These are phyloP conservation scores for Corydoras maculifer DNA, from an alignment of 2,113 vertebrate genomes.

Conservation along the genomic window DNA sequence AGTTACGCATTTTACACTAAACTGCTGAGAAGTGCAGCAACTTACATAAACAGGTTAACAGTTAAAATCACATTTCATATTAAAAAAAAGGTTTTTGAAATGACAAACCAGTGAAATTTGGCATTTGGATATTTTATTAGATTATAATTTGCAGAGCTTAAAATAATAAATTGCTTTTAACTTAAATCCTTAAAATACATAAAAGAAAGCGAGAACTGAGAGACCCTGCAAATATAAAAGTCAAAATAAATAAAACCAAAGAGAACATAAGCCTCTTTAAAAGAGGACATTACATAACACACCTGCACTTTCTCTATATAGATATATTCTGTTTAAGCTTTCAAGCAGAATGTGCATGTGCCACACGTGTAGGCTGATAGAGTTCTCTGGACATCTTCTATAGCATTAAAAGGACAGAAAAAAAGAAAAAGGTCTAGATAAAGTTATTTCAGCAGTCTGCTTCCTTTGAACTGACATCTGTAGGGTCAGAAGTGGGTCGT, in stretches of 20 bases:
- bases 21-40: too few species aligned
- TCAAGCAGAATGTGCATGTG: slow-evolving; percentile 65
- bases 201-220: slow-evolving; percentile 75
- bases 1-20: too few species aligned
- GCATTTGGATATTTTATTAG: slow-evolving; percentile 74
- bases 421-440: slow-evolving; percentile 38
- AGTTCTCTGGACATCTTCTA: slow-evolving; percentile 52
- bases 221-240: slow-evolving; percentile 69
- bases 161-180: slow-evolving; percentile 77
- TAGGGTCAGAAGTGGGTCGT: slow-evolving; percentile 6
- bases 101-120: slow-evolving; percentile 22
- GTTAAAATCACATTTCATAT: background rate
- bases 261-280: slow-evolving; percentile 57
- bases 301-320: slow-evolving; percentile 57
- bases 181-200: slow-evolving; percentile 78
- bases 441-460: slow-evolving; percentile 37
- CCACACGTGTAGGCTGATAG: slow-evolving; percentile 56
- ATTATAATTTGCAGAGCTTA: slow-evolving; percentile 75
- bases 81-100: background rate
- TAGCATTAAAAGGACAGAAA: slow-evolving; percentile 46
- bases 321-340: slow-evolving; percentile 49
- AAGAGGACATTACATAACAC: slow-evolving; percentile 63
- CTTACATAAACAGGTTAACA: too few species aligned
- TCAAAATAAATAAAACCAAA: slow-evolving; percentile 57
- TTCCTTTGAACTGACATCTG: background rate